Evolutionary conservation across 1,140 invertebrate species (phyloP).

Genomic region (Mamestra configurata): DNA sequence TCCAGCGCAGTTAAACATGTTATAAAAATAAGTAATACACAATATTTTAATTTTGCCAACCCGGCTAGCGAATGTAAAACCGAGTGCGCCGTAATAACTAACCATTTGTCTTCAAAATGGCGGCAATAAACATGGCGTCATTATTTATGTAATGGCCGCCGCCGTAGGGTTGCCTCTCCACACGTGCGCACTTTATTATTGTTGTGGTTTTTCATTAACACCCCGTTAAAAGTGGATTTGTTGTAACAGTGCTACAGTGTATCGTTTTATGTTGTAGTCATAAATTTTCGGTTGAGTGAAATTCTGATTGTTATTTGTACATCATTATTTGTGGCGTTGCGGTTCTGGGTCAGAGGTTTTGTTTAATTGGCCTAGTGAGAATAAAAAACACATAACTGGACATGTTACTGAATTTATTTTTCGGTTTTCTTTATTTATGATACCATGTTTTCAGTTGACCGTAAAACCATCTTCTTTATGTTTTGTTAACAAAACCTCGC

Average conservation of each 20-base stretch:
- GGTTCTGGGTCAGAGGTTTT: slow-evolving; percentile 22
- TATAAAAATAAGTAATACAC: slow-evolving; percentile 83
- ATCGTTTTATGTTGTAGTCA: slow-evolving; percentile 43
- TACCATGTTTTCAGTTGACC: not conserved
- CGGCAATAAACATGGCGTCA: slow-evolving; percentile 86
- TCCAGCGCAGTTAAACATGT: slow-evolving; percentile 80
- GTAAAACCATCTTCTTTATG: not conserved
- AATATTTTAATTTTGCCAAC: slow-evolving; percentile 87
- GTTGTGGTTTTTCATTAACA: slow-evolving; percentile 84
- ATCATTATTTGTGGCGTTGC: slow-evolving; percentile 14
- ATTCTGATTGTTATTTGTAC: slow-evolving; percentile 33
- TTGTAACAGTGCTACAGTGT: slow-evolving; percentile 40
- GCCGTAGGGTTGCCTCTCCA: slow-evolving; percentile 80
- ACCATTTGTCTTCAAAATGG: slow-evolving; percentile 88
- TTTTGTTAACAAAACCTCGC: not conserved
- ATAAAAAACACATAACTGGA: not conserved
- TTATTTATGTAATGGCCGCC: slow-evolving; percentile 87
- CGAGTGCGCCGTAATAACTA: slow-evolving; percentile 86
- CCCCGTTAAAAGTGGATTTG: slow-evolving; percentile 43
- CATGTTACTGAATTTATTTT: not conserved
- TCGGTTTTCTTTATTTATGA: not conserved
- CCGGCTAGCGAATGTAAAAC: slow-evolving; percentile 84
- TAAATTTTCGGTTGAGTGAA: slow-evolving; percentile 41
- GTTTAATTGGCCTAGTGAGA: slow-evolving; percentile 25
- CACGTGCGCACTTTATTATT: slow-evolving; percentile 83